A percentile compares a stretch with the other conserved stretches of the same genome.
Evolutionary conservation across 2,113 vertebrate genomes (phyloP).

Genomic region (Henicopernis longicauda): DNA sequence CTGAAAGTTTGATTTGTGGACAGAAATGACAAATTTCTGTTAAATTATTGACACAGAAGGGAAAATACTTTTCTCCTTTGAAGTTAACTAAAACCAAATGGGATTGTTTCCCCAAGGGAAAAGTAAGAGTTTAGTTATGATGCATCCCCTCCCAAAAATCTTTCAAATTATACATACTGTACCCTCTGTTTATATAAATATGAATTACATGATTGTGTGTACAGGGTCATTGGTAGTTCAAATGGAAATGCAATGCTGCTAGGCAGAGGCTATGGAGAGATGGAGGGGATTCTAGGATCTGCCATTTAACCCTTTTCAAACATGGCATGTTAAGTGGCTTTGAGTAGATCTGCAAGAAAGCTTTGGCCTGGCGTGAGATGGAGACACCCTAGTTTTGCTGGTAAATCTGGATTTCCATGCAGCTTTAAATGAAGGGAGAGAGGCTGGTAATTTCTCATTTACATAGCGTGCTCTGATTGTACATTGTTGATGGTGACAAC

Average conservation of each 20-base stretch:
- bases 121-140: constrained; percentile 67
- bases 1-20: constrained; percentile 62
- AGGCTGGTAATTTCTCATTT: neutral
- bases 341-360: neutral
- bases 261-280: constrained; percentile 13
- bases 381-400: neutral
- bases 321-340: neutral
- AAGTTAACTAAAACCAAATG: constrained; percentile 74
- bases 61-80: constrained; percentile 69
- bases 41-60: constrained; percentile 69
- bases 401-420: neutral
- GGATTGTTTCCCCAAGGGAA: constrained; percentile 65
- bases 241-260: constrained; percentile 57
- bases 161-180: constrained; percentile 73
- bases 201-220: constrained; percentile 74
- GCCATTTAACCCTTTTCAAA: constrained; percentile 52
- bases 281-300: neutral
- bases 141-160: constrained; percentile 71
- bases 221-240: constrained; percentile 72
- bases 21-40: constrained; percentile 75
- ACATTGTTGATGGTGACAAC: neutral
- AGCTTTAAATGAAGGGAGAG: neutral
- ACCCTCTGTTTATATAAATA: constrained; percentile 76
- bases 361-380: neutral
- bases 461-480: neutral